Evolutionary conservation across 2,888 invertebrate species (phyloP), one percentile per base, ranked within the genome.

Genomic region (Perdita meconis): DNA sequence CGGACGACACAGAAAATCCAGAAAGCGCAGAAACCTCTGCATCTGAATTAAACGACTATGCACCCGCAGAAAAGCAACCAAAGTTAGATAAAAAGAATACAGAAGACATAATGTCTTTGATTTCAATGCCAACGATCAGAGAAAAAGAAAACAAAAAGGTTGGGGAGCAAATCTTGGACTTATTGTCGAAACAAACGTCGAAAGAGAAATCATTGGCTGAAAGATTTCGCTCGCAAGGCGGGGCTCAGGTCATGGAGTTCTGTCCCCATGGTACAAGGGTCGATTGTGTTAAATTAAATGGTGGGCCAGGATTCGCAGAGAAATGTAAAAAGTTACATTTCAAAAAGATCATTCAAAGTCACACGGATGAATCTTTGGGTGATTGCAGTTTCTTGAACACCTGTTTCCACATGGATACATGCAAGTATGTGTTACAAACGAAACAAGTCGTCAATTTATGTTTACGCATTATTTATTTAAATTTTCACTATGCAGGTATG

Each of bases 351-450:
- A 98, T 99, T 80, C 98, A 97, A 92, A 94, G 96, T 64, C 99
- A 99, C 90, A 99, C 99, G 0, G 98, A 98, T 90, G 98, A 98
- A 93, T 95, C 97, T 0, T 93, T 99, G 0, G 99, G 99, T 0
- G 99, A 99, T 92, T 99, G 99, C 91, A 98, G 98, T 19, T 99
- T 99, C 92, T 94, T 99, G 1, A 99, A 99, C 92, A 99, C 99
- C 0, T 99, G 99, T 92, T 99, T 99, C 91, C 99, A 99, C 91
- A 99, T 99, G 98, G 98, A 99, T 85, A 98, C 97, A 44, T 99
- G 99, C 95, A 98, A 98, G 95, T 96, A 88, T 92, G 86, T 84
- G 60, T 61, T 57, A 0, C 30, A 4, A 24, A 24, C 6, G 8
- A 19, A n/a, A n/a, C 24, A 16, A 55, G 16, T 13, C 4, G 13